Base-by-base conservation (phyloP, 2,797 vertebrate species). In the Catamblyrhynchus diadema region DNA sequence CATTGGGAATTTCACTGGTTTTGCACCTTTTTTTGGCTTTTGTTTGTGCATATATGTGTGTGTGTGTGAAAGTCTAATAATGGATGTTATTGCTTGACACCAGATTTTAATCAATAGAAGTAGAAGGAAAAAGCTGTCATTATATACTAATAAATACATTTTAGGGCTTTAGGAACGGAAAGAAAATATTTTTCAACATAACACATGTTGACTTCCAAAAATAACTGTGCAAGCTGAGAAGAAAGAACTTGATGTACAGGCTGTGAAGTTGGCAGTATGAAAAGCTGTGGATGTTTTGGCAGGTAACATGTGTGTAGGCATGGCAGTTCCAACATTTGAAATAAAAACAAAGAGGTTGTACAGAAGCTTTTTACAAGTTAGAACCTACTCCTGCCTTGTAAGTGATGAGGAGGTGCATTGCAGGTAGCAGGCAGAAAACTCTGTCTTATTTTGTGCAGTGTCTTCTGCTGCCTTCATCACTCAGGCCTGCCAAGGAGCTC, bases 401-500 rank as follows among this genome's bases (percentile, higher is more conserved):
- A 64, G 32, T 2, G 32, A 23, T 64, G 72, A 80, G 79, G 75
- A 81, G 10, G 2, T 28, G 45, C 27, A 2, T 13, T 44, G 24
- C 61, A 91, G 27, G 35, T 28, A 67, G 41, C 19, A 53, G 23
- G 44, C 64, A 87, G 48, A 82, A 73, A 84, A 35, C 69, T 71
- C 50, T 35, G 60, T 32, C 4, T 32, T 21, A 4, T 39, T 94
- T 77, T 85, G 30, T 45, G 41, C 27, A 18, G n/a, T 45, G 65
- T 91, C 56, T 73, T 66, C 70, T 78, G n/a, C 20, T 88, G 66
- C 28, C 60, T 59, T 48, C 32, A 30, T 37, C 30, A 14, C 62
- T 61, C 0, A 4, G 30, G 27, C 42, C 35, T 3, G 1, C 44
- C 35, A 50, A 35, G 33, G 56, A 88, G n/a, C 0, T 0, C 79